Conservation (phyloP, 2,797 vertebrate genomes). For the Phrynocephalus vlangalii region DNA sequence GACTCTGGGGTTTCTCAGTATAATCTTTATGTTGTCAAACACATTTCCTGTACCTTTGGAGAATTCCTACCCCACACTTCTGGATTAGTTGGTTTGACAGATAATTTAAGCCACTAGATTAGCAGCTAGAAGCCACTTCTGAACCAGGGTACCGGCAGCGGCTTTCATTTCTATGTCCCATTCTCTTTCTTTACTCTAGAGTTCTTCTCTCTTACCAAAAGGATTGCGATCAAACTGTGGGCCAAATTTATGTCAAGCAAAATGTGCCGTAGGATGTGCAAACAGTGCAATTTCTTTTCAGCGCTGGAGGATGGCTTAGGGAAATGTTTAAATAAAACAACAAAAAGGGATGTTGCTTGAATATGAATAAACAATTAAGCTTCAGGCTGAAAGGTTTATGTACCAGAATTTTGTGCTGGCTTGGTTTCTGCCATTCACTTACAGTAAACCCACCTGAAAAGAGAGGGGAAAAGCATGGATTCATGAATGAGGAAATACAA, state of each 20-base stretch:
- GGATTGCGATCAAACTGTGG: slow-evolving; percentile 7
- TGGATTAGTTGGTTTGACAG: neutral
- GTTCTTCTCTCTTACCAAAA: slow-evolving; percentile 10
- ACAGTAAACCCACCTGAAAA: neutral
- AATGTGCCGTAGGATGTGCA: neutral
- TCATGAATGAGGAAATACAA: slow-evolving; percentile 27
- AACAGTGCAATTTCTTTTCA: neutral
- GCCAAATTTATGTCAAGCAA: neutral
- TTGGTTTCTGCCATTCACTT: slow-evolving; percentile 13
- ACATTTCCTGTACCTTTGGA: neutral
- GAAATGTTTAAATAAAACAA: neutral
- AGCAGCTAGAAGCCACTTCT: neutral
- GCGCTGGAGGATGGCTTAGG: neutral
- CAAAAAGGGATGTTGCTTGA: neutral
- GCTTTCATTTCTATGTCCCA: neutral
- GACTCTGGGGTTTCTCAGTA: neutral
- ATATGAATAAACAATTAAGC: slow-evolving; percentile 7
- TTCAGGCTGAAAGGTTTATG: slow-evolving; percentile 10
- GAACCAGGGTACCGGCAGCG: neutral
- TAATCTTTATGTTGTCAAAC: neutral
- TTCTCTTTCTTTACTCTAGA: slow-evolving; percentile 1
- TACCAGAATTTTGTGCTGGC: slow-evolving; percentile 8
- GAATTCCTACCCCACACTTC: too few relatives aligned
- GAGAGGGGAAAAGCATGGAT: neutral
- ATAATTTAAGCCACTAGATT: neutral